Conservation (phyloP, 1,140 invertebrate genomes). For the Ceratitis capitata region DNA sequence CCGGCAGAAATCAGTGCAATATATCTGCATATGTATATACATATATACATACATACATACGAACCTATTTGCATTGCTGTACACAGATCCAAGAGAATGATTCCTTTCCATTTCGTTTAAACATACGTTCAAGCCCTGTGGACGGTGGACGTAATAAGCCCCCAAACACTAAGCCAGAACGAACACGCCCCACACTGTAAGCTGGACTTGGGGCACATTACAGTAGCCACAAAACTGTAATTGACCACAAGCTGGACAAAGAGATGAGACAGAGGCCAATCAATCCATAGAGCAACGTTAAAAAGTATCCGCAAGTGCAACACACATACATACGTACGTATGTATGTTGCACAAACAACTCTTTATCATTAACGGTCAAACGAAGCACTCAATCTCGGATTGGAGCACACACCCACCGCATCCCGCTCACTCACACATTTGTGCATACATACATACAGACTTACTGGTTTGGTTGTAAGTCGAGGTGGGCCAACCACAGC, state of each 20-base stretch:
- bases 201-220: not conserved
- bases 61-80: not conserved
- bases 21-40: not conserved
- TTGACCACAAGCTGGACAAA: slow-evolving; percentile 2
- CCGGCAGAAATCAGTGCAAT: not conserved
- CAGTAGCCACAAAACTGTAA: slow-evolving; percentile 26
- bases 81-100: not conserved
- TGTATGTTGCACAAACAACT: not conserved
- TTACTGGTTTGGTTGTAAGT: not conserved
- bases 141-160: slow-evolving; percentile 27
- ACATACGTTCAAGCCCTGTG: not conserved
- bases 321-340: not conserved
- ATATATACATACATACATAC: not conserved
- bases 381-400: not conserved
- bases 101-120: slow-evolving; percentile 20
- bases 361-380: slow-evolving; percentile 24
- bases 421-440: not conserved
- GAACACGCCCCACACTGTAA: slow-evolving; percentile 9
- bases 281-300: not conserved
- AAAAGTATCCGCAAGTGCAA: not conserved
- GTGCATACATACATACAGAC: not conserved
- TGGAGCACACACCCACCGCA: slow-evolving; percentile 19
- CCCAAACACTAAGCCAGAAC: slow-evolving; percentile 31
- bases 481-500: not conserved
- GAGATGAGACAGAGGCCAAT: no score